Base-by-base conservation (phyloP, 2,888 invertebrate genomes). In the Andricus curvator region DNA sequence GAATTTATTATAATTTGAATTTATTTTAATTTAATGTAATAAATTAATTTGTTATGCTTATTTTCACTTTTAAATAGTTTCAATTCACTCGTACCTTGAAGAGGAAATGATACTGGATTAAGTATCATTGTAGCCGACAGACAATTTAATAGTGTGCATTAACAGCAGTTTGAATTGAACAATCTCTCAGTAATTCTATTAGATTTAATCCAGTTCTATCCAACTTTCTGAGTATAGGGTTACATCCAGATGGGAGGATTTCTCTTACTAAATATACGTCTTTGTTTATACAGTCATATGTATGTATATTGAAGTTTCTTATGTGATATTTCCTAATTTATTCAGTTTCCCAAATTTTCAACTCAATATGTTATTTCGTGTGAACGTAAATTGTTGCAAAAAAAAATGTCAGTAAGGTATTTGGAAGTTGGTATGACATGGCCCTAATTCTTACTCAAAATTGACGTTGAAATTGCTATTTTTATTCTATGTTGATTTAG, bases 161-260 rank as follows among this genome's bases (percentile, higher is more conserved):
- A 60, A 60, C 11, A 60, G 22, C 13, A 60, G 60, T 60, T 60
- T 22, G 22, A 60, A 60, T 60, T 60, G 60, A 13, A 56, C 22
- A 60, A 22, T 60, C 22, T 60, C 60, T 60, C 22, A 22, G 11
- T 13, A 22, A 60, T 60, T 60, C 60, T 22, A 60, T 22, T 22
- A 60, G 60, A 60, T 60, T 22, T 56, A 22, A 56, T 56, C 56
- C 56, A 56, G 56, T 56, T n/a, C 56, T 56, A 22, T 56, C 56
- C n/a, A 56, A 56, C 56, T 56, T 56, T n/a, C 56, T 56, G n/a
- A 56, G 56, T 56, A n/a, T 56, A n/a, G 56, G 56, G 56, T 22
- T 56, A n/a, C n/a, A 22, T 56, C 56, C 56, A 56, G 56, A n/a
- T 56, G n/a, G 56, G n/a, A 56, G n/a, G 56, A 56, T 56, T 56